These are phyloP conservation scores for Caiman crocodilus DNA, from an alignment of 2,797 vertebrate genomes.

Conservation along the genomic window DNA sequence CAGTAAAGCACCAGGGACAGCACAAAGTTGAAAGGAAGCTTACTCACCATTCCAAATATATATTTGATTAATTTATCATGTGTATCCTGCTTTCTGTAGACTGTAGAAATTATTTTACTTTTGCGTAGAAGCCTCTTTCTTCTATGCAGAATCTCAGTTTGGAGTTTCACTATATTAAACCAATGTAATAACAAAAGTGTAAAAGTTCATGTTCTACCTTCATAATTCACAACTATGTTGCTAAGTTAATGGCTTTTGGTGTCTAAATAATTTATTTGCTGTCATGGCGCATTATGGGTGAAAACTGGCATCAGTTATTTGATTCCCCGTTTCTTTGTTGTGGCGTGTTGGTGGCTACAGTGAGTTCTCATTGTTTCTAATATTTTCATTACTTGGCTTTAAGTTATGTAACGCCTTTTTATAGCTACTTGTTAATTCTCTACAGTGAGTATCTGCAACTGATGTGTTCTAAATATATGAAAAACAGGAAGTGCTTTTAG, in stretches of 20 bases:
- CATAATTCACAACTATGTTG: not conserved
- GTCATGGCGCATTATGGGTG: not conserved
- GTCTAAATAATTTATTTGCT: slow-evolving; percentile 22
- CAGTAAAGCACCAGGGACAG: not conserved
- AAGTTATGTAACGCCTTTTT: not conserved
- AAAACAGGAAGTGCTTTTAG: not conserved
- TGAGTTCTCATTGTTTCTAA: not conserved
- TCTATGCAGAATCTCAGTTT: not conserved
- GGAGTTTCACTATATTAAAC: not conserved
- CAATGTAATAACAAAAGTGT: not conserved
- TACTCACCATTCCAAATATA: not conserved
- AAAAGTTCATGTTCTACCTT: not conserved
- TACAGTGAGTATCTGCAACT: not conserved
- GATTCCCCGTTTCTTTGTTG: not conserved
- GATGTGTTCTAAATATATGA: not conserved
- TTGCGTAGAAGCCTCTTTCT: not conserved
- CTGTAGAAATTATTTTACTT: not conserved
- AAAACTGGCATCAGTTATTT: not conserved
- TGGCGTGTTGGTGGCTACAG: slow-evolving; percentile 2
- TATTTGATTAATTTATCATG: not conserved
- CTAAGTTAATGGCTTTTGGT: not conserved
- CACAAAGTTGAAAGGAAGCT: not conserved
- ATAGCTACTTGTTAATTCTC: not conserved
- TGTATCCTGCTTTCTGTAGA: not conserved
- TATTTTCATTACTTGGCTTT: not conserved